Conservation (phyloP, 2,113 vertebrate genomes). For the Gracilinanus agilis region DNA sequence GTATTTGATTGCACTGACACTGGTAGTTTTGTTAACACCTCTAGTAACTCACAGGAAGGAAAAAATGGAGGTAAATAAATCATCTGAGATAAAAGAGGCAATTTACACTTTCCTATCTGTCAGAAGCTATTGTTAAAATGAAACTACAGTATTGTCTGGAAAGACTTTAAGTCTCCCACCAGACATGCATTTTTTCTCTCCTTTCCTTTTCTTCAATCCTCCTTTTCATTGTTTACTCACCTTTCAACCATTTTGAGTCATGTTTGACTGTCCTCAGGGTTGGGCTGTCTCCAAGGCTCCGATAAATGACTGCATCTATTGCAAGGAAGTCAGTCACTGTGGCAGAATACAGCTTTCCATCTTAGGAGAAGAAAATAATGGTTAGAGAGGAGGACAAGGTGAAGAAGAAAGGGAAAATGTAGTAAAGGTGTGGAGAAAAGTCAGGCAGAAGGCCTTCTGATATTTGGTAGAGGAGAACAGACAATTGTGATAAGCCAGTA, state of each 20-base stretch:
- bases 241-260: constrained; percentile 99
- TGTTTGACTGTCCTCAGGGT: constrained; percentile 99
- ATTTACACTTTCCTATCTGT: constrained; percentile 63
- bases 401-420: constrained; percentile 4
- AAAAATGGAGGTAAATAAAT: constrained; percentile 69
- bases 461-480: constrained; percentile 67
- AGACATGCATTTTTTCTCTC: background rate
- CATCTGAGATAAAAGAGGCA: constrained; percentile 66
- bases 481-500: constrained; percentile 65
- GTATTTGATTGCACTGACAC: constrained; percentile 39
- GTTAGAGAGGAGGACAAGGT: background rate
- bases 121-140: constrained; percentile 68
- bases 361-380: constrained; percentile 78
- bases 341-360: constrained; percentile 98
- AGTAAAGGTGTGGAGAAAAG: constrained; percentile 58
- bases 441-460: constrained; percentile 55
- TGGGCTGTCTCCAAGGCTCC: constrained; percentile 98
- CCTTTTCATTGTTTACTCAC: constrained; percentile 84
- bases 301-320: constrained; percentile 98
- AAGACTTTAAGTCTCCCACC: constrained; percentile 65
- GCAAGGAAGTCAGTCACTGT: constrained; percentile 99
- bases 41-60: constrained; percentile 60
- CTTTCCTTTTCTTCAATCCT: background rate
- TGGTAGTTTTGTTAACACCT: constrained; percentile 68
- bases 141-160: constrained; percentile 64